These are phyloP conservation scores for Xyliphius kryptos DNA, from an alignment of 2,113 vertebrate genomes.

Conservation along the genomic window DNA sequence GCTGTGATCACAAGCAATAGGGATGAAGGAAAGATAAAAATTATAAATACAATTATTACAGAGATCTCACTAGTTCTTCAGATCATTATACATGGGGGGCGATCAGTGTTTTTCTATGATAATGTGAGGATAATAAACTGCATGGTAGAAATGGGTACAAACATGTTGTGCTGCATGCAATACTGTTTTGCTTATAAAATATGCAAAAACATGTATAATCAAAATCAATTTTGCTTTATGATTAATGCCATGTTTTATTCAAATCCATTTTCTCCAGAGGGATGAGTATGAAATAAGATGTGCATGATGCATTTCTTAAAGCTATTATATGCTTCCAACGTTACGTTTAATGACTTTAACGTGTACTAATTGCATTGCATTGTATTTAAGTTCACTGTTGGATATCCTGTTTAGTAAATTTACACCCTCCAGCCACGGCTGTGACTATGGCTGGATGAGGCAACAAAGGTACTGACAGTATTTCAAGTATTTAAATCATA, in stretches of 20 bases:
- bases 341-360: no score
- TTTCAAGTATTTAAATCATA: not conserved
- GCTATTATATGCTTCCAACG: no score
- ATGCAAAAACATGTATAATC: conserved; percentile 51
- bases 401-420: no score
- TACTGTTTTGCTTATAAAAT: conserved; percentile 60
- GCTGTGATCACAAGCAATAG: conserved; percentile 44
- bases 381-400: no score
- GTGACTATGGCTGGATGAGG: not conserved
- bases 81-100: not conserved
- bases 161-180: conserved; percentile 73
- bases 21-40: conserved; percentile 3
- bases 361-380: no score
- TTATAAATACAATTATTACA: not conserved
- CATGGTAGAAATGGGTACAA: conserved; percentile 61
- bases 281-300: not conserved
- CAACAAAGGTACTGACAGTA: not conserved
- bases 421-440: no score
- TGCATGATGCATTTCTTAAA: no score
- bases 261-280: not conserved
- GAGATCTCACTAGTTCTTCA: not conserved
- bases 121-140: conserved; percentile 49
- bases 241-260: not conserved
- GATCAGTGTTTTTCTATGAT: conserved; percentile 51
- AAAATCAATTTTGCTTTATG: conserved; percentile 25